Evolutionary conservation across 2,113 vertebrate genomes (phyloP), one percentile per base, ranked within the genome.

Genomic region (Muscicapa adusta): DNA sequence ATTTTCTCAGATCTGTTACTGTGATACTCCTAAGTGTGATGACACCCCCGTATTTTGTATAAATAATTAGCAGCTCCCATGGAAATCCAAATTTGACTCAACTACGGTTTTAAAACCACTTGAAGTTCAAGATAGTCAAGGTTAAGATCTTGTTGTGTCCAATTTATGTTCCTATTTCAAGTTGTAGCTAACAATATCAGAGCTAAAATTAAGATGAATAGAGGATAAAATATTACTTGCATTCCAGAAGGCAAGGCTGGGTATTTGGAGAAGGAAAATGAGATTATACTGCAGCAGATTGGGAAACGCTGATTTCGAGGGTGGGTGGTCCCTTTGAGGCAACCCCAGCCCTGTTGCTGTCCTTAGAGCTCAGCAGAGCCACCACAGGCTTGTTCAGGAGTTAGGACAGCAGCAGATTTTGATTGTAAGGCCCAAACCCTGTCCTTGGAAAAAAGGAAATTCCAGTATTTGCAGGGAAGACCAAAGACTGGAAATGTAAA

Each of bases 141-240:
- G 54, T 78, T 79, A 85, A 62, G 48, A 5, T 94, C 53, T 79
- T 54, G 29, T 56, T 91, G 93, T 61, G 43, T 83, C 31, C 76
- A 23, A 45, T 85, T 89, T 90, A 28, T 82, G 2, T 85, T 94
- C 33, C 56, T 57, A 14, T 79, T 91, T 88, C 38, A 43, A 70
- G 58, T 56, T 63, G 56, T n/a, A n/a, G 60, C 62, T 85, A 51
- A 71, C n/a, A 72, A 12, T 50, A 72, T 58, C 43, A 28, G 22
- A n/a, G 53, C 66, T 70, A 78, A 95, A 94, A 83, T 79, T 45
- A 92, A 79, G 74, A 88, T 56, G 36, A 75, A 57, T 23, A 25
- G 58, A 61, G 29, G 38, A 74, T 66, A 70, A 70, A 14, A 56
- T 42, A 42, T 33, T 54, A 23, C 22, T 88, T 5, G 2, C 29